phyloP scores from a whole-genome alignment of 1,140 invertebrate genomes.

The Anastrepha obliqua region DNA sequence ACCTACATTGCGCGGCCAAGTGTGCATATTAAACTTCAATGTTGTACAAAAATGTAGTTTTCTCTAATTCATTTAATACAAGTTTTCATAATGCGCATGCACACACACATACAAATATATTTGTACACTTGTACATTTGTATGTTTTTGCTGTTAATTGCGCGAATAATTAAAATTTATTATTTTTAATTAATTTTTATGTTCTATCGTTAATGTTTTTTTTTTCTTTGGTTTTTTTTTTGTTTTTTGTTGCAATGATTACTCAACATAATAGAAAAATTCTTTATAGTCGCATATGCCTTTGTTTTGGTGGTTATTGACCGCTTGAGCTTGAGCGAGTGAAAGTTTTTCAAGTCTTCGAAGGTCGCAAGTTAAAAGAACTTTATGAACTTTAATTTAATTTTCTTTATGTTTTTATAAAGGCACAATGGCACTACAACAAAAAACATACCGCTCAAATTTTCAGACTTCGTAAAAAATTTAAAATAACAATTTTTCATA shows the following conservation, averaged over 20 bases:
- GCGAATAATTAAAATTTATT: conserved; percentile 34
- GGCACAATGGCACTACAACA: too few relatives aligned
- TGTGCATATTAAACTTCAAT: not conserved
- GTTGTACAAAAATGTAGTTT: conserved; percentile 9
- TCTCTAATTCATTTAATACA: conserved; percentile 26
- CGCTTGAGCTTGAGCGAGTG: not conserved
- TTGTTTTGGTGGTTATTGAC: not conserved
- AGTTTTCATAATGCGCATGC: not conserved
- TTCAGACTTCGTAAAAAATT: too few relatives aligned
- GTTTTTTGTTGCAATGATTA: not conserved
- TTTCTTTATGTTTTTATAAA: too few relatives aligned
- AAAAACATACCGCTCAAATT: too few relatives aligned
- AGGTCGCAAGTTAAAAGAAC: not conserved
- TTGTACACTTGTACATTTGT: not conserved
- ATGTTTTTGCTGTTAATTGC: conserved; percentile 7
- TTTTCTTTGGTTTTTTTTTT: not conserved
- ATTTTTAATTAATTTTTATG: conserved; percentile 26
- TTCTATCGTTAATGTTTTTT: not conserved
- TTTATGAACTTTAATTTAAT: not conserved
- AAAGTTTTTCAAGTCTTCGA: not conserved
- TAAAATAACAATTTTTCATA: too few relatives aligned
- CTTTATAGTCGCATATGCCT: not conserved
- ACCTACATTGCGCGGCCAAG: not conserved
- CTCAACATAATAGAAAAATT: conserved; percentile 9
- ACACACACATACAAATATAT: not conserved